Base-by-base conservation (phyloP, 2,797 vertebrate genomes). In the Lithobates pipiens region DNA sequence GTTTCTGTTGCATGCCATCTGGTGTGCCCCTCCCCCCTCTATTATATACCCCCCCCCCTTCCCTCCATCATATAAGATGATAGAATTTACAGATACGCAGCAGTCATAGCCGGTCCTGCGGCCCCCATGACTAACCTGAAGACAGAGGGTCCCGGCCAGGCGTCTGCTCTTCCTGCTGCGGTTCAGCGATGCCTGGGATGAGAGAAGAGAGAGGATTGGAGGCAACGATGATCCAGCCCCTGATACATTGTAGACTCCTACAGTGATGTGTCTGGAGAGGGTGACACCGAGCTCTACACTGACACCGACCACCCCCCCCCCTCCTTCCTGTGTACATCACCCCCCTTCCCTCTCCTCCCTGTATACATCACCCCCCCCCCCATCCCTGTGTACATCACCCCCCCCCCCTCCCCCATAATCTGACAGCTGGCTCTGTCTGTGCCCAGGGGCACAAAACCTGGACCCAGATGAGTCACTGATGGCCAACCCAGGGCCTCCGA, bases 151-250 rank as follows among this genome's bases (percentile, higher is more conserved):
- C 36, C 32, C 78, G 8, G 71, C 13, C 63, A 44, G 78, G 63
- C 77, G 76, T 54, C 44, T 65, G 2, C 25, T 29, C 61, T 44
- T 76, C 71, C 77, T 54, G 82, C n/a, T 86, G 90, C 87, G 5
- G 88, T 87, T 90, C 92, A 90, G 85, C 85, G 89, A 88, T 23
- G 67, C 34, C 77, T 75, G 36, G 29, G 32, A 57, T 34, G 70
- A 46, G 68, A 50, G n/a, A 39, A 74, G 65, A 82, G 16, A 77
- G 27, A 83, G 18, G 36, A 50, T 70, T 79, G 84, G 42, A 63
- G 63, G 25, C n/a, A 69, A n/a, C 23, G 71, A 67, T 25, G 71
- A 67, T 57, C 27, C 71, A 80, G 44, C 27, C 34, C 67, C 73
- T 75, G 75, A n/a, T 18, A 77, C 79, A 82, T 74, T 74, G 65